Conservation (phyloP, 2,888 invertebrate genomes). For the Rhingia rostrata region DNA sequence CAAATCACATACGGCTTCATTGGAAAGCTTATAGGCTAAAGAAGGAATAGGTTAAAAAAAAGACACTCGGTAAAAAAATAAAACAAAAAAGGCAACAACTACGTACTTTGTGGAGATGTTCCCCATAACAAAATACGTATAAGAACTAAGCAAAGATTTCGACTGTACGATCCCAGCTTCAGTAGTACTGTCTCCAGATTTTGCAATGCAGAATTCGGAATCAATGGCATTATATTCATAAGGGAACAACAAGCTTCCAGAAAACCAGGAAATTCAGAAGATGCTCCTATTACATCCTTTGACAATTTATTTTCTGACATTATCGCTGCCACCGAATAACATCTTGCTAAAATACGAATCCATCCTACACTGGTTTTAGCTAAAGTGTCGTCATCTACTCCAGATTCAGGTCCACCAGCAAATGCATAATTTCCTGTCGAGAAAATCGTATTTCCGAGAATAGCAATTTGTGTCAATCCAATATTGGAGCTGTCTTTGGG, state of each 20-base stretch:
- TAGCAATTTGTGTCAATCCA: slow-evolving; percentile 92
- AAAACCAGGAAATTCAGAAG: slow-evolving; percentile 87
- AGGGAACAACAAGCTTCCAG: slow-evolving; percentile 89
- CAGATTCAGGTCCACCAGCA: slow-evolving; percentile 63
- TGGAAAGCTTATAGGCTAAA: slow-evolving; percentile 82
- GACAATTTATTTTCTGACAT: slow-evolving; percentile 80
- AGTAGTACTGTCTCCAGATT: slow-evolving; percentile 88
- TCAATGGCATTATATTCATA: slow-evolving; percentile 87
- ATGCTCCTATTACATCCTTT: slow-evolving; percentile 85
- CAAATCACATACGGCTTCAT: slow-evolving; percentile 89
- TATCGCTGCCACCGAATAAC: slow-evolving; percentile 85
- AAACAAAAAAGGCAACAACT: slow-evolving; percentile 1
- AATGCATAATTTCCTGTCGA: slow-evolving; percentile 82
- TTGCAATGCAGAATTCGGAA: slow-evolving; percentile 84
- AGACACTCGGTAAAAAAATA: neutral
- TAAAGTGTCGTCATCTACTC: slow-evolving; percentile 81
- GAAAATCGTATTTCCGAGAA: slow-evolving; percentile 94
- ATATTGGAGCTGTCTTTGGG: slow-evolving; percentile 95
- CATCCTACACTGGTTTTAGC: slow-evolving; percentile 89
- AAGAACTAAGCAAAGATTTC: slow-evolving; percentile 85
- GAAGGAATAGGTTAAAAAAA: slow-evolving; percentile 17
- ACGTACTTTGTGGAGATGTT: slow-evolving; percentile 83
- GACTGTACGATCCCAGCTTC: slow-evolving; percentile 87
- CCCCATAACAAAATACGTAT: slow-evolving; percentile 86
- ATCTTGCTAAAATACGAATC: slow-evolving; percentile 91